Percentiles rank a stretch among this genome's conserved stretches.
These are phyloP conservation scores for Aplysia californica DNA, from an alignment of 1,140 invertebrate species.

Conservation along the genomic window DNA sequence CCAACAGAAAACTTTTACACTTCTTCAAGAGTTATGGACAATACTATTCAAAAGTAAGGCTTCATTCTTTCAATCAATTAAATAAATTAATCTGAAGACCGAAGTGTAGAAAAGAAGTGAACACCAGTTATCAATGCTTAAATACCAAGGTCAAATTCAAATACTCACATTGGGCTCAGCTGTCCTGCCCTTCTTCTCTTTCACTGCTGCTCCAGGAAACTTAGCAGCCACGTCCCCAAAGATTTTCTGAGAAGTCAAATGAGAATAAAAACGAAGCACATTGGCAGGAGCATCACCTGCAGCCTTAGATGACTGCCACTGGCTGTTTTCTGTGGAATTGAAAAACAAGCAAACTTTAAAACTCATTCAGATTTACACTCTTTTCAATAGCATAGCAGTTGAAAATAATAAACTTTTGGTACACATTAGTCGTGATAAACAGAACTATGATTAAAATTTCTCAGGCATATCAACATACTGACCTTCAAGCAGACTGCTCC, in stretches of 20 bases:
- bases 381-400: background rate
- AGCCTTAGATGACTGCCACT: conserved; percentile 58
- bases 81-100: background rate
- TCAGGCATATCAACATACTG: background rate
- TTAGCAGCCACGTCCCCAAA: conserved; percentile 72
- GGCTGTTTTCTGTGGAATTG: conserved; percentile 46
- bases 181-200: conserved; percentile 38
- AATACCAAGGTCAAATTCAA: background rate
- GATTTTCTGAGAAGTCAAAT: conserved; percentile 73
- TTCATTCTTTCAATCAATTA: background rate
- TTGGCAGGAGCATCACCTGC: conserved; percentile 72
- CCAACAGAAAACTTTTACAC: background rate
- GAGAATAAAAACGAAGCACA: conserved; percentile 79
- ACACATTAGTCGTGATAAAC: background rate
- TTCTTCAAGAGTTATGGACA: background rate
- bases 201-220: conserved; percentile 58
- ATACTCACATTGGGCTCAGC: background rate
- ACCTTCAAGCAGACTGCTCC: background rate
- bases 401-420: background rate
- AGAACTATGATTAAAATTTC: background rate
- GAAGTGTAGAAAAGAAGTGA: background rate
- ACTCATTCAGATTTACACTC: background rate
- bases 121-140: too few species aligned
- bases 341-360: background rate
- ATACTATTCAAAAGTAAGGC: background rate